Evolutionary conservation across 2,888 invertebrate genomes (phyloP).

Genomic region (Esperia sulphurella): DNA sequence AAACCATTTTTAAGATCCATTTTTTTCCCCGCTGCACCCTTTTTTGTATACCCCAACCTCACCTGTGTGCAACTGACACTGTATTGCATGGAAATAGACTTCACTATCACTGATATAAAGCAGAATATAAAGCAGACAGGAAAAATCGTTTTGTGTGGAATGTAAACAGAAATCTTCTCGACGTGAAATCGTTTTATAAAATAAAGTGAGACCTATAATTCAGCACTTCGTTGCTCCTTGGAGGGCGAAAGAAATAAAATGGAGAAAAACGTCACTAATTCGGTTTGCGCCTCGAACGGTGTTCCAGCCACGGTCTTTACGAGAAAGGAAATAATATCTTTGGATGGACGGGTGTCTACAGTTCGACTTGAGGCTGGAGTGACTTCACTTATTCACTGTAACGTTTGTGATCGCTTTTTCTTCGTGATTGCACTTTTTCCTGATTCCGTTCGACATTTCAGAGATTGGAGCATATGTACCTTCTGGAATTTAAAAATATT

Average conservation of each 20-base stretch:
- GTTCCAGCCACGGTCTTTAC: background rate
- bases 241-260: slow-evolving; percentile 65
- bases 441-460: too few relatives aligned
- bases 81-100: too few relatives aligned
- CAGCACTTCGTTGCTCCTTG: slow-evolving; percentile 66
- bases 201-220: slow-evolving; percentile 75
- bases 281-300: slow-evolving; percentile 63
- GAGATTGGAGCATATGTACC: too few relatives aligned
- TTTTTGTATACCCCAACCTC: too few relatives aligned
- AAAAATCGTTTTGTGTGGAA: slow-evolving; percentile 50
- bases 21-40: too few relatives aligned
- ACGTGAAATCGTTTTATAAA: slow-evolving; percentile 66
- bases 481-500: too few relatives aligned
- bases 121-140: slow-evolving; percentile 39
- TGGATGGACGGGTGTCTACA: slow-evolving; percentile 36
- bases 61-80: too few relatives aligned
- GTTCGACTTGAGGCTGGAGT: slow-evolving; percentile 16
- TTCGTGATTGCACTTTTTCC: too few relatives aligned
- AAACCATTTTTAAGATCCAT: too few relatives aligned
- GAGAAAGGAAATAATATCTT: slow-evolving; percentile 55
- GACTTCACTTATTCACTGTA: slow-evolving; percentile 36
- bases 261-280: slow-evolving; percentile 73
- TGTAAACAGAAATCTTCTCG: slow-evolving; percentile 62
- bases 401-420: too few relatives aligned
- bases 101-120: slow-evolving; percentile 21